Evolutionary conservation across 2,888 invertebrate genomes (phyloP), one percentile per base, ranked within the genome.

Genomic region (Aspidapion aeneum): DNA sequence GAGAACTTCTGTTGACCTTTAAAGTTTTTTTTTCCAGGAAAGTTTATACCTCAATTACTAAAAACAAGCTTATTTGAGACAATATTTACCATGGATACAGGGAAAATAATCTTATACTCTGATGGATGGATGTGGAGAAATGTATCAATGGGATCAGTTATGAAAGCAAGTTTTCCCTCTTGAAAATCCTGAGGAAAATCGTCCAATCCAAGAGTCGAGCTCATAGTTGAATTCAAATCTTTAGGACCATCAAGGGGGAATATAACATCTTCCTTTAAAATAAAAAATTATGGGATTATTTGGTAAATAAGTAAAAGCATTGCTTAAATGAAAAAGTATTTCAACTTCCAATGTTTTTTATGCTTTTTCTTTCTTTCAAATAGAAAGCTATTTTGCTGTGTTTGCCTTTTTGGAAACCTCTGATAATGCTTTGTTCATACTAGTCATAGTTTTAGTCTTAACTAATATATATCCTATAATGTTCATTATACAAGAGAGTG

Each of bases 1-100:
- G n/a, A n/a, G n/a, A n/a, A n/a, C n/a, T n/a, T n/a, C n/a, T n/a
- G n/a, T n/a, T n/a, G n/a, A n/a, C n/a, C n/a, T n/a, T n/a, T n/a
- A n/a, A n/a, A n/a, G n/a, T n/a, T n/a, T n/a, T n/a, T n/a, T n/a
- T n/a, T n/a, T n/a, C n/a, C n/a, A n/a, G n/a, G n/a, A n/a, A n/a
- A n/a, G n/a, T n/a, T n/a, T n/a, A n/a, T n/a, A n/a, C n/a, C n/a
- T n/a, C n/a, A n/a, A n/a, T n/a, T n/a, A n/a, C n/a, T n/a, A n/a
- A n/a, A n/a, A n/a, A n/a, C n/a, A n/a, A n/a, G n/a, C n/a, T n/a
- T n/a, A n/a, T n/a, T n/a, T n/a, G n/a, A n/a, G n/a, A 58, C 21
- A 50, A 35, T 16, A 52, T 58, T 55, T 71, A 74, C 73, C 73
- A 73, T 70, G 21, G 73, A 71, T 55, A 67, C 67, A 35, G 72